These are phyloP conservation scores for Amblyornis subalaris DNA, from an alignment of 2,113 vertebrate genomes.

Conservation along the genomic window DNA sequence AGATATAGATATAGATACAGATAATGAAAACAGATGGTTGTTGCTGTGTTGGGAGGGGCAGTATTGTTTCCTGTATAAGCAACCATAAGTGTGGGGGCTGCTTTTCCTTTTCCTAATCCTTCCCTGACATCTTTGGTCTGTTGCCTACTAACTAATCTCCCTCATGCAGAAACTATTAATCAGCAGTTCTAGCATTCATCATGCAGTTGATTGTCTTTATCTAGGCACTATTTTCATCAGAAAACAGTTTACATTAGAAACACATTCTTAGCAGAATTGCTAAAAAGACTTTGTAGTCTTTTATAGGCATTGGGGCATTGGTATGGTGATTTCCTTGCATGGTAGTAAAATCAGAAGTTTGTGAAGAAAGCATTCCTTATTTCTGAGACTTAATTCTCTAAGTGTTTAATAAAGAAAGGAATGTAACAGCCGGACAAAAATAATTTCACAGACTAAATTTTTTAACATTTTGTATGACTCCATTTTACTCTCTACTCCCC, in stretches of 20 bases:
- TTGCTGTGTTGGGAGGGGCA: neutral
- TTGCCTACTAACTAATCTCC: slow-evolving; percentile 30
- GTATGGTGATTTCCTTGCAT: neutral
- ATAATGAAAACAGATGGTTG: neutral
- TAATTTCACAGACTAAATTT: neutral
- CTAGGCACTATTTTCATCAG: neutral
- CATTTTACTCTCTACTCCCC: neutral
- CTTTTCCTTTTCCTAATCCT: slow-evolving; percentile 18
- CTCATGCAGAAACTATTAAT: slow-evolving; percentile 8
- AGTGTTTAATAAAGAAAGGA: neutral
- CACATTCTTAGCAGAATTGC: neutral
- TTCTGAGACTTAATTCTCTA: neutral
- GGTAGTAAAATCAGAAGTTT: neutral
- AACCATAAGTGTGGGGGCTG: neutral
- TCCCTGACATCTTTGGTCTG: neutral
- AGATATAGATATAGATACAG: neutral
- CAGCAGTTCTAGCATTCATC: neutral
- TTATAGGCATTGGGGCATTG: neutral
- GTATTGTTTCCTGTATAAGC: neutral
- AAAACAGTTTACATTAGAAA: neutral
- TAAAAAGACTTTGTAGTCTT: neutral
- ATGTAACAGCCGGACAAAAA: neutral
- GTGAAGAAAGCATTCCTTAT: neutral
- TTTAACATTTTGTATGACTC: neutral
- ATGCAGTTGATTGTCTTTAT: neutral